phyloP scores from a whole-genome alignment of 2,797 vertebrate genomes.

The Eupleurogrammus muticus region DNA sequence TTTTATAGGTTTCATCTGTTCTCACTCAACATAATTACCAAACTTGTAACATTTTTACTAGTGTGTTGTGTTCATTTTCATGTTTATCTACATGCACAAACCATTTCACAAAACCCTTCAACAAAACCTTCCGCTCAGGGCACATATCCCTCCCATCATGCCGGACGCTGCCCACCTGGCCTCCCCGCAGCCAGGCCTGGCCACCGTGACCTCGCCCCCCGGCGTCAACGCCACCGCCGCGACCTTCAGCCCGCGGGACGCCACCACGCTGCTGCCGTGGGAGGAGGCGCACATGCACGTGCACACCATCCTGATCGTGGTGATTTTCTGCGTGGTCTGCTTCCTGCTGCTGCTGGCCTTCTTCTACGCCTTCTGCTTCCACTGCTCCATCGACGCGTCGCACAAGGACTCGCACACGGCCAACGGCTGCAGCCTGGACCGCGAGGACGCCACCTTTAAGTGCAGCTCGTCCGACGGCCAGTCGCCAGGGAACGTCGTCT shows the following conservation, averaged over 20 bases:
- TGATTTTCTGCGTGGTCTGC: conserved; percentile 81
- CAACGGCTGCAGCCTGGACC: conserved; percentile 63
- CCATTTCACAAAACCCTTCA: neutral
- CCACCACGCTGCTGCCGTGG: conserved; percentile 37
- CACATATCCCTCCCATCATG: conserved; percentile 45
- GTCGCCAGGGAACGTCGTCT: conserved; percentile 75
- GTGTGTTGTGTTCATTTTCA: neutral
- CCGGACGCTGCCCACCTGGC: conserved; percentile 35
- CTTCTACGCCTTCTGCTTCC: conserved; percentile 82
- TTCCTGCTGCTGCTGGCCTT: conserved; percentile 81
- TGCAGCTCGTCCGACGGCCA: conserved; percentile 76
- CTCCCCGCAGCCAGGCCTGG: conserved; percentile 33
- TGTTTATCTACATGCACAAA: conserved; percentile 2
- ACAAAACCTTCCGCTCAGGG: conserved; percentile 7
- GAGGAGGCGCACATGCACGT: conserved; percentile 62
- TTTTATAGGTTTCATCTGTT: neutral
- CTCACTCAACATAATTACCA: neutral
- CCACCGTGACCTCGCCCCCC: conserved; percentile 26
- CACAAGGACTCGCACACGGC: conserved; percentile 52
- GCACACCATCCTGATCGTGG: conserved; percentile 74
- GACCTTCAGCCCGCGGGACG: conserved; percentile 16
- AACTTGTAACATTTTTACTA: neutral
- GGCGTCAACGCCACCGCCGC: conserved; percentile 1
- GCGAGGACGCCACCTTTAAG: conserved; percentile 81
- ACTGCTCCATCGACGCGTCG: conserved; percentile 67